Evolutionary conservation across 2,888 invertebrate genomes (phyloP), one percentile per base, ranked within the genome.

Genomic region (Rhagonycha fulva): DNA sequence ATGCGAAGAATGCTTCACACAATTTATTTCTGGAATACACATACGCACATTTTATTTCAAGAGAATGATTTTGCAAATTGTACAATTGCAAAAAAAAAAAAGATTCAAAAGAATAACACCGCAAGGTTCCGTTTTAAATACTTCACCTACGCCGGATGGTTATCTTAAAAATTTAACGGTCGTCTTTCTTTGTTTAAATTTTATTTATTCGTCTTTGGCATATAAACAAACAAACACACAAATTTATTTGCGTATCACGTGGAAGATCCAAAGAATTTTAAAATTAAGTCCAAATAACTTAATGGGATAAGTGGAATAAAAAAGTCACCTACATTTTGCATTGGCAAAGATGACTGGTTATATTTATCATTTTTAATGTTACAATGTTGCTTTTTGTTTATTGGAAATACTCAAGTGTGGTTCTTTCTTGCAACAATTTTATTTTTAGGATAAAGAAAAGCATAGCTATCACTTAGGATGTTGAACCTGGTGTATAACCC

Each of bases 401-500:
- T 47, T 47, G 47, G n/a, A 47, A 47, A 47, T n/a, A 47, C 7
- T 47, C 4, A 47, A 47, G n/a, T 47, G 32, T 32, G 12, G 12
- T 32, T 12, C 11, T 32, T 32, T n/a, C 47, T 47, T 47, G 47
- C 47, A 47, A 47, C n/a, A 47, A 76, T 74, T 80, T 79, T 79
- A 80, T 79, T 79, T 80, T 80, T 80, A 78, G 80, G 77, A 78
- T 76, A 68, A 70, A 70, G 66, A 70, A 68, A 32, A 75, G 71
- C 79, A 77, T 74, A 76, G 77, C 75, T 70, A 77, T 74, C 70
- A 70, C 23, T 74, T 74, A 81, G 83, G 82, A 82, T 83, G 82
- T 83, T 83, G 83, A 83, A 83, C 83, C 82, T 83, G 82, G 81
- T 81, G 75, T 79, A 77, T 76, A 79, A 80, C 81, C 47, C 82